These are phyloP conservation scores for Cairina moschata DNA, from an alignment of 2,113 vertebrate genomes.

Conservation along the genomic window DNA sequence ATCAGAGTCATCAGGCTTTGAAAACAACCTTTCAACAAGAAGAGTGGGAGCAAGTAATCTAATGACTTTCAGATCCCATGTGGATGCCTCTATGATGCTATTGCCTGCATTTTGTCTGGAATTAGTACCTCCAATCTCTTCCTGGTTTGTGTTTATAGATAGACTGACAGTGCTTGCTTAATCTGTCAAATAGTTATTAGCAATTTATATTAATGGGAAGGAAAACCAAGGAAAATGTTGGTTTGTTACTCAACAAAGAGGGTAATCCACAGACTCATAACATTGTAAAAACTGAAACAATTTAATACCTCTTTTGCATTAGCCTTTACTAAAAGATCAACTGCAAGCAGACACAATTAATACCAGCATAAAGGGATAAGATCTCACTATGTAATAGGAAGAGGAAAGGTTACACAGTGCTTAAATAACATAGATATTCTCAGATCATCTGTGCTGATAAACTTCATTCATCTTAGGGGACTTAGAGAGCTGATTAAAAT, in stretches of 20 bases:
- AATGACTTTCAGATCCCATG: neutral
- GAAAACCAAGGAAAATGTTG: neutral
- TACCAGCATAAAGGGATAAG: neutral
- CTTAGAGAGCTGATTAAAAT: constrained; percentile 15
- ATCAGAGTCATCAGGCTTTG: neutral
- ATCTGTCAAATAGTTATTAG: neutral
- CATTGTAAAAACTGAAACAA: neutral
- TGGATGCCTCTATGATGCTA: neutral
- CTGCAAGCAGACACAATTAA: neutral
- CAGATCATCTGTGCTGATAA: constrained; percentile 41
- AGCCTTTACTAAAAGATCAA: neutral
- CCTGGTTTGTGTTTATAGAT: neutral
- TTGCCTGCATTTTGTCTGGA: neutral
- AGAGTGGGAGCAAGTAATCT: neutral
- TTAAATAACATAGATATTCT: constrained; percentile 24
- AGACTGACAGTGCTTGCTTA: neutral
- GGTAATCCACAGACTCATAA: neutral
- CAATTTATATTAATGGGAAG: neutral
- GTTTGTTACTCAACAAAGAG: neutral
- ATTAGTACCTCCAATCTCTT: neutral
- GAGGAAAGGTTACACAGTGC: constrained; percentile 9
- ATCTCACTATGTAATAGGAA: neutral
- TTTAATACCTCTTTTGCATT: neutral
- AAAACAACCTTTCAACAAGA: neutral
- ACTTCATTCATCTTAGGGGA: constrained; percentile 1